These are phyloP conservation scores for Ornithoptera priamus DNA, from an alignment of 2,888 invertebrate species.

Conservation along the genomic window DNA sequence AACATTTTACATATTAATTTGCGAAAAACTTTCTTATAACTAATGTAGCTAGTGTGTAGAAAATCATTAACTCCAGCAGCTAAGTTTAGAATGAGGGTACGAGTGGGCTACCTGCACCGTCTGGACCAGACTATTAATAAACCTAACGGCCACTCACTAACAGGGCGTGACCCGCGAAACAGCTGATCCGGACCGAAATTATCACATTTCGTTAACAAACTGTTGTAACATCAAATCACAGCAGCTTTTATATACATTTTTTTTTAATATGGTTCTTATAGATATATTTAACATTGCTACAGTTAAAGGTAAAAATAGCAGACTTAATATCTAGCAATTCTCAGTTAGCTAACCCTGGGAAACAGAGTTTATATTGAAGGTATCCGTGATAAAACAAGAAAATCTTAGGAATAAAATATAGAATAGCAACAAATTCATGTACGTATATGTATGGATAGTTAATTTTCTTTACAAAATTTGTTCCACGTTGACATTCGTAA, in stretches of 20 bases:
- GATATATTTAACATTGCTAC: no score
- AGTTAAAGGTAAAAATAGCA: no score
- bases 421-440: no score
- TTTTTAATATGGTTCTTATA: no score
- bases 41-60: background rate
- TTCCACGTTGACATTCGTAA: no score
- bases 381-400: no score
- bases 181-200: slow-evolving; percentile 52
- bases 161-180: slow-evolving; percentile 59
- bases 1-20: background rate
- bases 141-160: slow-evolving; percentile 53
- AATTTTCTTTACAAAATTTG: no score
- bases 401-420: no score
- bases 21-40: background rate
- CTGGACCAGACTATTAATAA: slow-evolving; percentile 57
- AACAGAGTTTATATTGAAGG: no score
- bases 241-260: background rate
- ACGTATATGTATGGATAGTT: no score
- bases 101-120: slow-evolving; percentile 48
- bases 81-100: slow-evolving; percentile 48
- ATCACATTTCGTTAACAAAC: background rate
- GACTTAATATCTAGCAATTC: no score
- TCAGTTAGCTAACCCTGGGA: no score
- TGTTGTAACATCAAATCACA: background rate
- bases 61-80: slow-evolving; percentile 28